Conservation (phyloP, 1,140 invertebrate genomes). For the Musca vetustissima region DNA sequence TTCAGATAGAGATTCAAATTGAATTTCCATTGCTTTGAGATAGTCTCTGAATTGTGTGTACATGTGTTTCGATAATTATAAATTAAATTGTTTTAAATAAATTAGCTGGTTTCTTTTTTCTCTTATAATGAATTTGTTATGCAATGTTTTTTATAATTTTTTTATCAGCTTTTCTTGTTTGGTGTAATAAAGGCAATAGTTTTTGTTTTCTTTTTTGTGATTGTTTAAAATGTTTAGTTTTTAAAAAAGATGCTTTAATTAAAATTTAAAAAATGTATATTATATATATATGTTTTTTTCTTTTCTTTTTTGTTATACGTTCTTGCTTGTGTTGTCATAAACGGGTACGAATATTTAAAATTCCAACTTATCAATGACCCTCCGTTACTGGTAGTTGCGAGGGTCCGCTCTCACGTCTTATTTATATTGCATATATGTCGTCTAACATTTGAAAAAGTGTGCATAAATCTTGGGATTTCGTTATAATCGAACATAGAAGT, state of each 20-base stretch:
- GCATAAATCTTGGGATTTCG: neutral
- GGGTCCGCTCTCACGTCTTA: too few species aligned
- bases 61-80: too few species aligned
- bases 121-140: constrained; percentile 54
- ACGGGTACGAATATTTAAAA: too few species aligned
- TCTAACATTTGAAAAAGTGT: constrained; percentile 1
- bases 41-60: too few species aligned
- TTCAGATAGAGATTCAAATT: too few species aligned
- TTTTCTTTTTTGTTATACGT: too few species aligned
- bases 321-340: too few species aligned
- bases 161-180: constrained; percentile 43
- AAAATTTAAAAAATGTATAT: constrained; percentile 7
- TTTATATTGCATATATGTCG: too few species aligned
- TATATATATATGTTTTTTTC: neutral
- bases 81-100: too few species aligned
- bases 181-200: constrained; percentile 24
- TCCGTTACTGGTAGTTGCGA: too few species aligned
- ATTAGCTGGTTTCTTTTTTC: constrained; percentile 32
- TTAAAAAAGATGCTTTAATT: neutral
- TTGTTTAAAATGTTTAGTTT: constrained; percentile 3
- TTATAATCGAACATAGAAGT: constrained; percentile 32
- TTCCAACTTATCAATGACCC: too few species aligned
- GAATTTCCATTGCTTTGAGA: too few species aligned
- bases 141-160: constrained; percentile 46
- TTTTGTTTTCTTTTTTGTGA: neutral